Evolutionary conservation across 2,797 vertebrate genomes (phyloP).

Genomic region (Enoplosus armatus): DNA sequence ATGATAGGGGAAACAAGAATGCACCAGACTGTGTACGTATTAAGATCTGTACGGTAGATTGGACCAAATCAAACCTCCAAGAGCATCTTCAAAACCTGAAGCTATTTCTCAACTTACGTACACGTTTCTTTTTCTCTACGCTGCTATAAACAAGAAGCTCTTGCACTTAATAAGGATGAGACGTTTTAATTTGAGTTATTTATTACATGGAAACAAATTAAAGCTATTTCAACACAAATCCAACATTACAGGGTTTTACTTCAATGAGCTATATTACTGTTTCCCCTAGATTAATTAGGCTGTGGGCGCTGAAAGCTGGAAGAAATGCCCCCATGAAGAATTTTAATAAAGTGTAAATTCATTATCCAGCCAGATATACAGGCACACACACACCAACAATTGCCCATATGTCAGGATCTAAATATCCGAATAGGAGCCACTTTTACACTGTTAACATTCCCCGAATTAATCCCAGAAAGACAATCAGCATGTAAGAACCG

Average conservation of each 20-base stretch:
- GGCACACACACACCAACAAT: neutral
- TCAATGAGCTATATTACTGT: neutral
- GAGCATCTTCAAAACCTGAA: neutral
- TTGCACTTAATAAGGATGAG: neutral
- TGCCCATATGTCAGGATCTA: neutral
- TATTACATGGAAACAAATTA: neutral
- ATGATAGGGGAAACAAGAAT: neutral
- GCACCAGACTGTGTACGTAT: neutral
- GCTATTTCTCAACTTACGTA: neutral
- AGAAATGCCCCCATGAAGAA: constrained; percentile 27
- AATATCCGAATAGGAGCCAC: constrained; percentile 13
- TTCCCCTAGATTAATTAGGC: constrained; percentile 12
- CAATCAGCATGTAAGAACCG: neutral
- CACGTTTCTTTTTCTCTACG: neutral
- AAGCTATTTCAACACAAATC: neutral
- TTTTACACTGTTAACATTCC: neutral
- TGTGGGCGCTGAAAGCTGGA: constrained; percentile 2
- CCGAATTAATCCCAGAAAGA: constrained; percentile 1
- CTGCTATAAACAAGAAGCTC: neutral
- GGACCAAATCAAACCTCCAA: neutral
- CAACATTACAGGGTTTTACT: neutral
- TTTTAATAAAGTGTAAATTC: constrained; percentile 26
- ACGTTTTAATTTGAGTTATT: constrained; percentile 7
- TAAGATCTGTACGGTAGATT: neutral
- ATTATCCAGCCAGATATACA: constrained; percentile 14